These are phyloP conservation scores for Nyctereutes procyonoides DNA, from an alignment of 2,113 vertebrate species.

Conservation along the genomic window DNA sequence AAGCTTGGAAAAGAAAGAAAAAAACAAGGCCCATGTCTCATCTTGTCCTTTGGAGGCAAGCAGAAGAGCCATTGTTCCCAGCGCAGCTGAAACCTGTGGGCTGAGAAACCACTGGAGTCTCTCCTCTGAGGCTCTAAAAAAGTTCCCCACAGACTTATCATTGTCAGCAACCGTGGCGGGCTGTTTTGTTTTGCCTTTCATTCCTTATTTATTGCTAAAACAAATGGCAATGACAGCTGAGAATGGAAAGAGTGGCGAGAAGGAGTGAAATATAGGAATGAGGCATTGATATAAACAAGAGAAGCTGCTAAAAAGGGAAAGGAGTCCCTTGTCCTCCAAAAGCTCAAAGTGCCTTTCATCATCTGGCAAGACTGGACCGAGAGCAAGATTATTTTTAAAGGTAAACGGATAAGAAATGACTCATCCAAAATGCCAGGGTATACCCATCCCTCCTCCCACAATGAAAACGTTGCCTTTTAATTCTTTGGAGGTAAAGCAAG, in stretches of 20 bases:
- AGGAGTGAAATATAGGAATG: slow-evolving; percentile 48
- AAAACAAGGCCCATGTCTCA: slow-evolving; percentile 71
- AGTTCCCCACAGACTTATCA: slow-evolving; percentile 59
- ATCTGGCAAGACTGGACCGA: background rate
- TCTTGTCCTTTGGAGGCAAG: slow-evolving; percentile 74
- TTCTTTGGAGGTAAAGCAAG: slow-evolving; percentile 25
- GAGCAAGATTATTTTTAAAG: slow-evolving; percentile 39
- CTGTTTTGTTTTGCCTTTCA: slow-evolving; percentile 65
- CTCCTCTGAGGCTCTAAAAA: slow-evolving; percentile 64
- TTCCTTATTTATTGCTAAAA: slow-evolving; percentile 70
- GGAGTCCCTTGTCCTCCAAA: background rate
- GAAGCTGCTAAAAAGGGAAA: slow-evolving; percentile 39
- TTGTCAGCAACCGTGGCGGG: slow-evolving; percentile 24
- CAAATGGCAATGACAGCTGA: slow-evolving; percentile 55
- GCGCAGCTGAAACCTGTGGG: slow-evolving; percentile 58
- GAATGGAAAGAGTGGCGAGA: slow-evolving; percentile 59
- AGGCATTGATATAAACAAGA: slow-evolving; percentile 23
- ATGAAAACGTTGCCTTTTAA: slow-evolving; percentile 8
- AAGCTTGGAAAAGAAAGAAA: slow-evolving; percentile 69
- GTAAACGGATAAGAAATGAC: slow-evolving; percentile 63
- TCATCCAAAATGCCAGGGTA: background rate
- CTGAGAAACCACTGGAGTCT: slow-evolving; percentile 60
- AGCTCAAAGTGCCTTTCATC: slow-evolving; percentile 33
- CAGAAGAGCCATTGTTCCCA: slow-evolving; percentile 68
- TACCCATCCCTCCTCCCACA: background rate